These are phyloP conservation scores for Erythrolamprus reginae DNA, from an alignment of 2,113 vertebrate genomes.

Conservation along the genomic window DNA sequence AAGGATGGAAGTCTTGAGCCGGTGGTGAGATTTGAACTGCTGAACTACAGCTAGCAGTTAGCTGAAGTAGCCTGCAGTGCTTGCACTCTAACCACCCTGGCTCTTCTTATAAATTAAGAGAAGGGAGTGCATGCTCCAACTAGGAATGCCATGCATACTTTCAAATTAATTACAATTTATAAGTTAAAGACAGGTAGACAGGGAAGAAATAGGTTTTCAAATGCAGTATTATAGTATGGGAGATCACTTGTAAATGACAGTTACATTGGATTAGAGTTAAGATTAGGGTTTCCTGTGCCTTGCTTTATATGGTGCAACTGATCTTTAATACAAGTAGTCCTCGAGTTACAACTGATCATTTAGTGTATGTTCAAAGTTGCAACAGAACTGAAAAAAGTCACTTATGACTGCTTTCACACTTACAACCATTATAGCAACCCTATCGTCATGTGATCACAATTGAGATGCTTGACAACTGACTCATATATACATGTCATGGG, in stretches of 20 bases:
- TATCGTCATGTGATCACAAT: not conserved
- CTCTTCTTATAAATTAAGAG: no score
- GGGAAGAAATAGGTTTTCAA: not conserved
- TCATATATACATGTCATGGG: not conserved
- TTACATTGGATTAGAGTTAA: not conserved
- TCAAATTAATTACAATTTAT: not conserved
- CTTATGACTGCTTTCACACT: not conserved
- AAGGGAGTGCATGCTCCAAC: slow-evolving; percentile 3
- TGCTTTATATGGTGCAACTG: not conserved
- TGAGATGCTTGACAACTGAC: not conserved
- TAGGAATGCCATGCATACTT: not conserved
- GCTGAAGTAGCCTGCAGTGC: no score
- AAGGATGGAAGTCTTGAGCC: no score
- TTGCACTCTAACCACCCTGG: no score
- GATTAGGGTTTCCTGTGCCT: slow-evolving; percentile 9
- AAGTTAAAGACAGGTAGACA: not conserved
- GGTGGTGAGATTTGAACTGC: no score
- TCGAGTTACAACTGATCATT: not conserved
- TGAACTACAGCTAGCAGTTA: no score
- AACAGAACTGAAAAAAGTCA: not conserved
- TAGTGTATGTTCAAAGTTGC: not conserved
- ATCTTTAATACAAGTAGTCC: not conserved
- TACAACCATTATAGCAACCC: not conserved
- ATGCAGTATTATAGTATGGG: not conserved
- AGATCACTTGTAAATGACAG: not conserved